Evolutionary conservation across 2,888 invertebrate genomes (phyloP), one percentile per base, ranked within the genome.

Genomic region (Phorcus lineatus): DNA sequence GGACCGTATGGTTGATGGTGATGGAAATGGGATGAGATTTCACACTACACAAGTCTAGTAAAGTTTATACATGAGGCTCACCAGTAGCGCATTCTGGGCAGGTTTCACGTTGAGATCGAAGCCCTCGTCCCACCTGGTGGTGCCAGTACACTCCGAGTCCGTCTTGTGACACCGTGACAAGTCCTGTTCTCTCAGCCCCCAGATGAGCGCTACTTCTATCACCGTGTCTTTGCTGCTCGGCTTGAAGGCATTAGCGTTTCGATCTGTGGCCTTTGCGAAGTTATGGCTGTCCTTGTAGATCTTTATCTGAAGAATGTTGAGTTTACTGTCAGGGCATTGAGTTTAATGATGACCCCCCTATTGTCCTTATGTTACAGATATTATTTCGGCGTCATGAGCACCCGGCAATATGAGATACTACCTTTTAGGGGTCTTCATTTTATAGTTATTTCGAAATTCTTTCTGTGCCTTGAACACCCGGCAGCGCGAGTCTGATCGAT

Each of bases 51-150:
- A 36, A 7, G 36, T 7, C 2, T 36, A 36, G 2, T 2, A 36
- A 36, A n/a, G n/a, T n/a, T n/a, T 7, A 36, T 36, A 2, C 36
- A 4, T 4, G 36, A 4, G 47, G 47, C 82, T 74, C 83, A 91
- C 91, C 87, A 88, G 81, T n/a, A 92, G 82, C 2, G 88, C 89
- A 9, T 79, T 36, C 80, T 92, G 92, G 0, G 90, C 88, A 6
- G 83, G 85, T 19, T 83, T 81, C 2, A 89, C 82, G 78, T 90
- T 89, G 74, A 92, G 83, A 80, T 89, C 86, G 81, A 92, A 90
- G 3, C 70, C 77, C 19, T 90, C 83, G 77, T 91, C 91, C 87
- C 87, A 90, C n/a, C 84, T 83, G 4, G 88, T 84, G 4, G 75
- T 77, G 0, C 91, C 92, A 0, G 75, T 79, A 82, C 92, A 92